A percentile compares a stretch with the other conserved stretches of the same genome.
phyloP scores from a whole-genome alignment of 2,797 vertebrate genomes.

The Galago senegalensis region DNA sequence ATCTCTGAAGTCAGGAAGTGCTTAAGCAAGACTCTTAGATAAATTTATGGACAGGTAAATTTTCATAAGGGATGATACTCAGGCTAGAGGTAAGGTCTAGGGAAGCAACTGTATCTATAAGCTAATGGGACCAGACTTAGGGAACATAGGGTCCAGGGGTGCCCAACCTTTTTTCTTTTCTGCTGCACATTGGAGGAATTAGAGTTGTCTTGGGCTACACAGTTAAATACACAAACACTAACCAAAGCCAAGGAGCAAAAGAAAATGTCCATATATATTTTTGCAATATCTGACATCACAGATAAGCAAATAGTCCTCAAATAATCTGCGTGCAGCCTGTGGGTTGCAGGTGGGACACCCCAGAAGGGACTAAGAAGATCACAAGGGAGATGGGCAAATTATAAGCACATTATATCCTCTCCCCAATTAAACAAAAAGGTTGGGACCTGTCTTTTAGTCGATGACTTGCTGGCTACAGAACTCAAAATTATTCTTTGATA shows the following conservation, averaged over 20 bases:
- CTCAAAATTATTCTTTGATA: constrained; percentile 15
- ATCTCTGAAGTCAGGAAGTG: neutral
- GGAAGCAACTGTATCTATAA: neutral
- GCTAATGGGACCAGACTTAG: neutral
- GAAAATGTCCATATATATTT: too few relatives aligned
- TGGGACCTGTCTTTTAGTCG: neutral
- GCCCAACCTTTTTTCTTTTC: too few relatives aligned
- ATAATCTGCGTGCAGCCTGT: too few relatives aligned
- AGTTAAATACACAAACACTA: too few relatives aligned
- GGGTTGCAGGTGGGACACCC: too few relatives aligned
- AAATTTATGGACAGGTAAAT: neutral
- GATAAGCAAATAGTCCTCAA: too few relatives aligned
- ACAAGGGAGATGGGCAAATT: neutral
- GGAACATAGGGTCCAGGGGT: rapidly evolving
- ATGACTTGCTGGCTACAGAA: neutral
- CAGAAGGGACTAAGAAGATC: neutral
- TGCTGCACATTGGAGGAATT: too few relatives aligned
- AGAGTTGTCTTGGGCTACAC: too few relatives aligned
- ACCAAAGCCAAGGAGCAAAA: too few relatives aligned
- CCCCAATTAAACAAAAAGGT: neutral
- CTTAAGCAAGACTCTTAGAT: neutral
- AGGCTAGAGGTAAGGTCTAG: neutral
- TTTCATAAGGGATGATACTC: neutral
- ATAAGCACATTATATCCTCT: neutral
- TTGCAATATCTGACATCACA: too few relatives aligned